These are phyloP conservation scores for Agriopis leucophaearia DNA, from an alignment of 2,888 invertebrate species.

Conservation along the genomic window DNA sequence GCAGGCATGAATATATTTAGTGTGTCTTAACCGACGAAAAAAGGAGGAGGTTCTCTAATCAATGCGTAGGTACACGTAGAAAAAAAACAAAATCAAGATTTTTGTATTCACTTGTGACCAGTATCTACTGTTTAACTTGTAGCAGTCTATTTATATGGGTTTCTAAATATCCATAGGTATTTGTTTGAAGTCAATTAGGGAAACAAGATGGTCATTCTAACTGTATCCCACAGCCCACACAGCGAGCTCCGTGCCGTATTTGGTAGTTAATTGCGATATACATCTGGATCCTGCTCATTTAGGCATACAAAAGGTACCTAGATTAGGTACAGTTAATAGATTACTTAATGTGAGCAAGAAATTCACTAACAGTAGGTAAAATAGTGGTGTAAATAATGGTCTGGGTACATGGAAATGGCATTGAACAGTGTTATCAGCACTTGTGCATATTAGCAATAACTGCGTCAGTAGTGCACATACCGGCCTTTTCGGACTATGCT, in stretches of 20 bases:
- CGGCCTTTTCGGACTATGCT: too few relatives aligned
- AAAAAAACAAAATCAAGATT: too few relatives aligned
- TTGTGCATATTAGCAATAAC: constrained; percentile 1
- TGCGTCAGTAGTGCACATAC: too few relatives aligned
- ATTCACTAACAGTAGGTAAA: background rate
- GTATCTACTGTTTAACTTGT: too few relatives aligned
- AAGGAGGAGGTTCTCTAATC: too few relatives aligned
- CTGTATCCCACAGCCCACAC: background rate
- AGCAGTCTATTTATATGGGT: too few relatives aligned
- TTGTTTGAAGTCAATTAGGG: background rate
- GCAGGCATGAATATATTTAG: too few relatives aligned
- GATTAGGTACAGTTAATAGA: background rate
- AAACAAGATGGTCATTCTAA: background rate
- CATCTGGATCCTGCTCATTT: constrained; percentile 4
- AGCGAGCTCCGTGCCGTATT: background rate
- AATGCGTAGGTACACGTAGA: too few relatives aligned
- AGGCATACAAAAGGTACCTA: background rate
- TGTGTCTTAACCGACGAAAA: too few relatives aligned
- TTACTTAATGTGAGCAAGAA: background rate
- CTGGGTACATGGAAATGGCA: background rate
- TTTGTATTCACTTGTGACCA: too few relatives aligned
- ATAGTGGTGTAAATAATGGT: too few relatives aligned
- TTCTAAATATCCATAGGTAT: background rate
- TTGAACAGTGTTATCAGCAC: constrained; percentile 20
- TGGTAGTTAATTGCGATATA: constrained; percentile 7